Base-by-base conservation (phyloP, 2,113 vertebrate species). In the Istiophorus platypterus region DNA sequence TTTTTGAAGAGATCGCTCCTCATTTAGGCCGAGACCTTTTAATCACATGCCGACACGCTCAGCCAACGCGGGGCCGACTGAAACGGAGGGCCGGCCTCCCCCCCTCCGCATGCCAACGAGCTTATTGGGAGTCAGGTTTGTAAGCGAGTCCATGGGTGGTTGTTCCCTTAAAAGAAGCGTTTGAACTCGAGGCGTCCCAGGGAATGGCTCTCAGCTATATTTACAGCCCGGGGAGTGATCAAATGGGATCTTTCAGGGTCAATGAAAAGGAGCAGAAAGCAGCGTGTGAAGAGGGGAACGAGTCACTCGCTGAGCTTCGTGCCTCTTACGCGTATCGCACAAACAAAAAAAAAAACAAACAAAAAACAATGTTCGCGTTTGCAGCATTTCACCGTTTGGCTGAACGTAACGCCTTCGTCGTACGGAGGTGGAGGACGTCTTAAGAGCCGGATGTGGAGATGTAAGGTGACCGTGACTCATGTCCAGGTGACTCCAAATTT, bases 71-170 rank as follows among this genome's bases (percentile, higher is more conserved):
- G 71, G 76, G n/a, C 31, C 57, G 56, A 71, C 49, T 76, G 78
- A 76, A 65, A 76, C 62, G 49, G 41, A 78, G 71, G 71, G 24
- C 62, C 29, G 18, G 70, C 31, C 72, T 83, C 73, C 31, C 64
- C 64, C 72, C n/a, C 41, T 59, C 77, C 61, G 89, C 76, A 88
- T 91, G 82, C 81, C 59, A 88, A 89, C 83, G 4, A 89, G 81
- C 79, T 83, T 39, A 82, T 89, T 85, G 79, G 64, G 75, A 87
- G 80, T 85, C 91, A 78, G 76, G 62, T 78, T 80, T 82, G 83
- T 61, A 37, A 77, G 72, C 62, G 45, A 68, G 67, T 81, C 76
- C 76, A 82, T 82, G 84, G 78, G 76, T 74, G 88, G 76, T 51
- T 58, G 71, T 86, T 88, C 63, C 54, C 67, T 54, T 75, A 75